Conservation (phyloP, 2,113 vertebrate genomes). For the Odontesthes bonariensis region DNA sequence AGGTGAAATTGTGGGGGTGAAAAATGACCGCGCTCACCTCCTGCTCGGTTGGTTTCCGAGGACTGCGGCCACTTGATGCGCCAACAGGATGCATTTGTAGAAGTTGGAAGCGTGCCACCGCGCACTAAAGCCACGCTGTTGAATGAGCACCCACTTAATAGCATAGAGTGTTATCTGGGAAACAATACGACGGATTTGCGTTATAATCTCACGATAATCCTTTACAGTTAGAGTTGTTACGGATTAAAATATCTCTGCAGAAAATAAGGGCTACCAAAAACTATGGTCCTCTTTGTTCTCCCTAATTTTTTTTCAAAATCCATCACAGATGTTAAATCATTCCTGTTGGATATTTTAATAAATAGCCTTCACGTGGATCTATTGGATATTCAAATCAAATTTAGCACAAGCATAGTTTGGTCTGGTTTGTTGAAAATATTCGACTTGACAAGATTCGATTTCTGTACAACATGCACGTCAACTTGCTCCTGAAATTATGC, state of each 20-base stretch:
- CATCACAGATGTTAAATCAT: background rate
- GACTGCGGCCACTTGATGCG: conserved; percentile 80
- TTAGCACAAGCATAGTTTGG: background rate
- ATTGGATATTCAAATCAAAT: conserved; percentile 28
- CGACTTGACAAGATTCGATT: conserved; percentile 30
- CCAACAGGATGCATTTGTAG: conserved; percentile 68
- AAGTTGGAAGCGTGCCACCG: conserved; percentile 75
- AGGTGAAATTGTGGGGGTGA: conserved; percentile 23
- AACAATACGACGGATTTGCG: background rate
- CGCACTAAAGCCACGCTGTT: conserved; percentile 47
- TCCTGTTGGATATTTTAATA: background rate
- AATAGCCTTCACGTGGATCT: conserved; percentile 5
- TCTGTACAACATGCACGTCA: conserved; percentile 14
- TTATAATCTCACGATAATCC: background rate
- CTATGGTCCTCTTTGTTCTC: background rate
- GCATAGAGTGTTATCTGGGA: conserved; percentile 1
- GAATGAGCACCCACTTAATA: conserved; percentile 37
- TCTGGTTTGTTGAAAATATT: conserved; percentile 22
- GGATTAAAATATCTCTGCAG: conserved; percentile 8
- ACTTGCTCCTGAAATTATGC: conserved; percentile 3
- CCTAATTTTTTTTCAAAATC: no score
- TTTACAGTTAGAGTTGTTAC: conserved; percentile 3
- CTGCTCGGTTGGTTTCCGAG: conserved; percentile 43
- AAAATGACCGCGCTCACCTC: conserved; percentile 25
- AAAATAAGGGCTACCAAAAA: background rate